Conservation (phyloP, 2,113 vertebrate species). For the Larimichthys polyactis region DNA sequence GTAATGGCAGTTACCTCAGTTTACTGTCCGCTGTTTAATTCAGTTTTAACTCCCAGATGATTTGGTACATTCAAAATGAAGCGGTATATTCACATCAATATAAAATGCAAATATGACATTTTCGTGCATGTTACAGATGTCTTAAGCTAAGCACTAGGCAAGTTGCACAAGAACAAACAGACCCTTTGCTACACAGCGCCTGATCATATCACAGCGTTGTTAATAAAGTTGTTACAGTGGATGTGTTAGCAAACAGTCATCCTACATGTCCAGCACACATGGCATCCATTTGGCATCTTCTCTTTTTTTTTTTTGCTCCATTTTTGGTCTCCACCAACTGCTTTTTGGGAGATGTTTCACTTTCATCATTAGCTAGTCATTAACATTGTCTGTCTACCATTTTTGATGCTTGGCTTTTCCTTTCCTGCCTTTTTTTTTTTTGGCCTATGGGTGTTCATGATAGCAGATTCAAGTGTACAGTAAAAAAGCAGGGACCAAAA, state of each 20-base stretch:
- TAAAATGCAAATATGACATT: background rate
- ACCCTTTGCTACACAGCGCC: background rate
- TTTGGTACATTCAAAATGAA: conserved; percentile 20
- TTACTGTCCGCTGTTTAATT: background rate
- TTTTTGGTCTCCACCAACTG: background rate
- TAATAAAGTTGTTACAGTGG: background rate
- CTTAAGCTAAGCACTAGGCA: background rate
- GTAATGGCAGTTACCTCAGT: background rate
- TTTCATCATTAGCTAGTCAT: background rate
- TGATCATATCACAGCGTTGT: background rate
- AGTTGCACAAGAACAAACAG: background rate
- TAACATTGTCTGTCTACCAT: background rate
- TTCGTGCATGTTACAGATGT: conserved; percentile 1
- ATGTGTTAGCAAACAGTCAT: background rate
- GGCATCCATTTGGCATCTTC: no score
- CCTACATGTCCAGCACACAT: background rate
- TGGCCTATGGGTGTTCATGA: background rate
- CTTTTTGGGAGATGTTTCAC: background rate
- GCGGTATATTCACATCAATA: background rate
- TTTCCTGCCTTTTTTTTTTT: background rate
- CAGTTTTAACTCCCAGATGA: conserved; percentile 1
- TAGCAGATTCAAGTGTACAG: background rate
- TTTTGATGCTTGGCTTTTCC: background rate
- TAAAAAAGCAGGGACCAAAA: background rate
- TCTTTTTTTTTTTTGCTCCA: background rate